phyloP scores from a whole-genome alignment of 1,140 invertebrate genomes.

The Magallana angulata region DNA sequence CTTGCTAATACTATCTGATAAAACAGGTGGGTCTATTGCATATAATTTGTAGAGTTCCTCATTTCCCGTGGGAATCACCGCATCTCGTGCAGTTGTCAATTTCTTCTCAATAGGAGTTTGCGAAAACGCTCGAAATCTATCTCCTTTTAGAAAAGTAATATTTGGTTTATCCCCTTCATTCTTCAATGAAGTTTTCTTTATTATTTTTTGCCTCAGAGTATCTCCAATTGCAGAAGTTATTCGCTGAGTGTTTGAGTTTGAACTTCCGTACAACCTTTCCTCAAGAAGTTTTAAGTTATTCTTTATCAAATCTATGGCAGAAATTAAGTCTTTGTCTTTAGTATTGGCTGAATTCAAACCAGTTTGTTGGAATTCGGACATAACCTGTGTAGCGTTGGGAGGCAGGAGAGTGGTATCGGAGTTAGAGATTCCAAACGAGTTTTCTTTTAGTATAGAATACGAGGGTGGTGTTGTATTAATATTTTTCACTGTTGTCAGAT shows the following conservation, averaged over 20 bases:
- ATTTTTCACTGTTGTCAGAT: background rate
- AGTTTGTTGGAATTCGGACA: conserved; percentile 8
- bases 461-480: background rate
- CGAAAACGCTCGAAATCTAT: background rate
- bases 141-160: conserved; percentile 11
- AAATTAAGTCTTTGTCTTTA: conserved; percentile 10
- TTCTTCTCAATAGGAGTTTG: background rate
- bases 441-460: background rate
- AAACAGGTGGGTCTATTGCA: conserved; percentile 22
- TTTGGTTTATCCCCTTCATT: background rate
- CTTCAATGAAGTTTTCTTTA: background rate
- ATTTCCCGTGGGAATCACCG: background rate
- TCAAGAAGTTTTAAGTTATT: conserved; percentile 19
- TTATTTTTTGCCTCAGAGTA: conserved; percentile 1
- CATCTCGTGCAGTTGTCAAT: background rate
- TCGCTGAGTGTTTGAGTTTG: background rate
- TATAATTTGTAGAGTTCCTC: conserved; percentile 13
- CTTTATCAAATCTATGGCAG: conserved; percentile 9
- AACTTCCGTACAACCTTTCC: background rate
- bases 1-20: conserved; percentile 2
- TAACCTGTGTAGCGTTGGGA: background rate
- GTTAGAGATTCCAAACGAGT: background rate
- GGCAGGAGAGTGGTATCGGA: background rate
- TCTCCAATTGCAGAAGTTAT: background rate
- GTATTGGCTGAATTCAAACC: background rate